Base-by-base conservation (phyloP, 1,140 invertebrate genomes). In the Trichomalopsis sarcophagae region DNA sequence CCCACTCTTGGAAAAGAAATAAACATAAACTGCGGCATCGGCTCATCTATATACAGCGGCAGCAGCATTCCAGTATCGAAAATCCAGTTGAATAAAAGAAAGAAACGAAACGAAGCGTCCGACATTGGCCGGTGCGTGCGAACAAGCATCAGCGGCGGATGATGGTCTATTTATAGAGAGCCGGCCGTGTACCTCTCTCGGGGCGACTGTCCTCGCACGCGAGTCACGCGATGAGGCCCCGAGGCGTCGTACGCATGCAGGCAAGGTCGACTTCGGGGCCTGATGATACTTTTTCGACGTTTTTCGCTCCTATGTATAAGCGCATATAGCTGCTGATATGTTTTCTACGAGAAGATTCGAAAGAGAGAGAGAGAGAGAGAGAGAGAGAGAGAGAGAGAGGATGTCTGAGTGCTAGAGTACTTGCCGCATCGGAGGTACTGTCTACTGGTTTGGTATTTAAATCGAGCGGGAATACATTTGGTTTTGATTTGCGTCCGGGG, bases 131-230 rank as follows among this genome's bases (percentile, higher is more conserved):
- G 74, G 74, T 36, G 2, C 44, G 47, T 40, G 81, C 47, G 55
- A 62, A 62, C 74, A 13, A 27, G 33, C 50, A n/a, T 17, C 50
- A 55, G 13, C 50, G 50, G 13, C 50, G 55, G 55, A 62, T 62
- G 55, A 71, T 71, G 44, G 75, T 78, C 77, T 84, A 84, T 84
- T 84, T 84, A 84, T 74, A 68, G 75, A 21, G 33, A 36, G 33
- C 23, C 30, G 81, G 36, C 14, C 27, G 55, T 66, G 23, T 14
- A 68, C 30, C 17, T 9, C 13, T 14, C 81, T 74, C 82, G 82
- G 82, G 82, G 75, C 82, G 74, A 84, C 40, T 69, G 82, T 77
- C 82, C 82, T 78, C 82, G 62, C 27, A 14, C 36, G n/a, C 36
- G 36, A 36, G 73, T 75, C 73, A 40, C 73, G 36, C 73, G 73